phyloP scores from a whole-genome alignment of 1,140 invertebrate genomes.

The Mercenaria mercenaria region DNA sequence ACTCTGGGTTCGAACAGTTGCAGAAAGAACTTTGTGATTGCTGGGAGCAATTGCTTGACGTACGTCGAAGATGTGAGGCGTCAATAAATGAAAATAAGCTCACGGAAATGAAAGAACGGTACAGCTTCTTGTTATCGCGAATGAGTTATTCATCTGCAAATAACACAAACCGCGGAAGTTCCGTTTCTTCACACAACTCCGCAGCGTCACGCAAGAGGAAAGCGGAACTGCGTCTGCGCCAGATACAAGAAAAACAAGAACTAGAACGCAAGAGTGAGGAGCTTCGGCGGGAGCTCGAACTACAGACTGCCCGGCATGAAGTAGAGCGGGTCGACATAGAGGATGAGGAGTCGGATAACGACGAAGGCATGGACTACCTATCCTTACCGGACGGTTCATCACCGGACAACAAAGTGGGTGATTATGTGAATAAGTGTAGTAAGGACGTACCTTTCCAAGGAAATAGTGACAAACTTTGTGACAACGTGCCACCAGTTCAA shows the following conservation, averaged over 20 bases:
- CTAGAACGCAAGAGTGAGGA: constrained; percentile 11
- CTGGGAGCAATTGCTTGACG: background rate
- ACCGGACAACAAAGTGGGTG: background rate
- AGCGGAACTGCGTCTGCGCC: background rate
- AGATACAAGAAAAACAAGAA: background rate
- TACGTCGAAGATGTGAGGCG: background rate
- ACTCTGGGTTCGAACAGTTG: constrained; percentile 4
- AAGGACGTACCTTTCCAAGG: background rate
- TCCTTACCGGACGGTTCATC: background rate
- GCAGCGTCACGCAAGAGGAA: background rate
- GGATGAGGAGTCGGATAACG: background rate
- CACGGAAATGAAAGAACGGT: background rate
- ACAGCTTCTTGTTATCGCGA: background rate
- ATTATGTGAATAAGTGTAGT: too few species aligned
- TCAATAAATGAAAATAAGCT: background rate
- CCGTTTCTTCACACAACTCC: background rate
- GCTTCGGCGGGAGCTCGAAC: constrained; percentile 19
- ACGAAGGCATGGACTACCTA: background rate
- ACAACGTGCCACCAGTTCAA: background rate
- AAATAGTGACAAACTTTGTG: background rate
- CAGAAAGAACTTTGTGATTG: background rate
- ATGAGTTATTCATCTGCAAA: background rate
- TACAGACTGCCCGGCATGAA: constrained; percentile 18
- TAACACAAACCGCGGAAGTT: background rate
- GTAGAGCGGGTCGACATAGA: background rate